A percentile compares a stretch with the other conserved stretches of the same genome.
Evolutionary conservation across 2,888 invertebrate genomes (phyloP).

Genomic region (Drosophila meridionalis): DNA sequence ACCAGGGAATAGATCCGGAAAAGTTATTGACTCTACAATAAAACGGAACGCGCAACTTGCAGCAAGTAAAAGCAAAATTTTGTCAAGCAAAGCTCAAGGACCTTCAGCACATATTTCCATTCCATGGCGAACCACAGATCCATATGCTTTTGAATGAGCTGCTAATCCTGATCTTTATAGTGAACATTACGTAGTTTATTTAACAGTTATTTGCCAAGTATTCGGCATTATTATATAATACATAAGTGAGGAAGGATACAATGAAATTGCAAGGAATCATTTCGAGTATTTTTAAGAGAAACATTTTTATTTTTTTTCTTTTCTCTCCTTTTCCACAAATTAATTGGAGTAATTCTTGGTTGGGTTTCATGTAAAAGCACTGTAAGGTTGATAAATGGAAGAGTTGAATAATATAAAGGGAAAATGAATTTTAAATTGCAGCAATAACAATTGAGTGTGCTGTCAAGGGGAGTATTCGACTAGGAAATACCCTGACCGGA

Average conservation of each 20-base stretch:
- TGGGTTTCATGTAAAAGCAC: neutral
- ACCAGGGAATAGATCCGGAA: slow-evolving; percentile 46
- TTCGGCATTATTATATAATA: neutral
- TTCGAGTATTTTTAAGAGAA: neutral
- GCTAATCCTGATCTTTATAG: neutral
- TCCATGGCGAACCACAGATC: neutral
- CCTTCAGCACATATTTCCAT: neutral
- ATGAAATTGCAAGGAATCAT: neutral
- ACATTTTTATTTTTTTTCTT: neutral
- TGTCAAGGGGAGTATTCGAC: neutral
- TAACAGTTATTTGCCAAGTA: neutral
- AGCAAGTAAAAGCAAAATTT: slow-evolving; percentile 1
- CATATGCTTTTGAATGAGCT: too few relatives aligned
- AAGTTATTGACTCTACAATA: slow-evolving; percentile 41
- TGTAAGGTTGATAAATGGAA: neutral
- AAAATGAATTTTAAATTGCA: neutral
- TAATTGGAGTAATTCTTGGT: neutral
- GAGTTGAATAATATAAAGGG: neutral
- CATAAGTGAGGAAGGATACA: neutral
- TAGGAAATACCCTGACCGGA: neutral
- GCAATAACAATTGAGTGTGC: neutral
- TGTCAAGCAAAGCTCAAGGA: neutral
- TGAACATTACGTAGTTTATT: neutral
- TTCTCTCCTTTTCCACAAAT: neutral
- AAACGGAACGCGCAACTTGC: slow-evolving; percentile 18